phyloP scores from a whole-genome alignment of 2,113 vertebrate species.

The Rhadina sibilatrix region DNA sequence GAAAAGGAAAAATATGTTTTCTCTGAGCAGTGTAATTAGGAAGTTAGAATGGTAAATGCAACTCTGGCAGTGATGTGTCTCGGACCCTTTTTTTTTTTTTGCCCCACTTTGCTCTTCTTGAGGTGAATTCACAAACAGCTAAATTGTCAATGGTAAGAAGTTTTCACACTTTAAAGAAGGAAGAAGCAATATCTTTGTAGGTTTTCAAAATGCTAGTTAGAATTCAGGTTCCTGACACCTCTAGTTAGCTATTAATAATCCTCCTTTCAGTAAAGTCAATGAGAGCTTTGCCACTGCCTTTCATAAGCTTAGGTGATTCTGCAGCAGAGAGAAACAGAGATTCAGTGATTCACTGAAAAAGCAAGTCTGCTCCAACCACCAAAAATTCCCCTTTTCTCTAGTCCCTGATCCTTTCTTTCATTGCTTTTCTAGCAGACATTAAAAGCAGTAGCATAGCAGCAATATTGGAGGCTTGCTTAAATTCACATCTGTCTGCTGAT shows the following conservation, averaged over 20 bases:
- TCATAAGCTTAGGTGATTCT: background rate
- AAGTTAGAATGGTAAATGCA: background rate
- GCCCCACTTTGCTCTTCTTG: background rate
- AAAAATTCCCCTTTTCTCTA: background rate
- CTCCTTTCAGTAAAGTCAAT: background rate
- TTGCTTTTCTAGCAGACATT: background rate
- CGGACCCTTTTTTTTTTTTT: background rate
- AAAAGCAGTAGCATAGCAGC: background rate
- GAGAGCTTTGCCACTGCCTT: background rate
- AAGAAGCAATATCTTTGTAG: background rate
- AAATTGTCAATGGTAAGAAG: background rate
- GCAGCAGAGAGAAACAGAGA: background rate
- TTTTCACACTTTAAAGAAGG: background rate
- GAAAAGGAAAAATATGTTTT: background rate
- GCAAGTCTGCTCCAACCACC: background rate
- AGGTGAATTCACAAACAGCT: background rate
- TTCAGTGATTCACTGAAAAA: background rate
- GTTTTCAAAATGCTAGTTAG: background rate
- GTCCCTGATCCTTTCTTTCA: background rate
- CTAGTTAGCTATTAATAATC: background rate
- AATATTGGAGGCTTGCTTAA: background rate
- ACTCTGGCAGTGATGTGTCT: background rate
- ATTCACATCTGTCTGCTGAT: constrained; percentile 22
- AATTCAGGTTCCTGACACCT: background rate
- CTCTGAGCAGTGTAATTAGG: background rate